Percentiles rank a stretch among this genome's conserved stretches.
These are phyloP conservation scores for Pollimyrus isidori DNA, from an alignment of 2,113 vertebrate genomes.

Conservation along the genomic window DNA sequence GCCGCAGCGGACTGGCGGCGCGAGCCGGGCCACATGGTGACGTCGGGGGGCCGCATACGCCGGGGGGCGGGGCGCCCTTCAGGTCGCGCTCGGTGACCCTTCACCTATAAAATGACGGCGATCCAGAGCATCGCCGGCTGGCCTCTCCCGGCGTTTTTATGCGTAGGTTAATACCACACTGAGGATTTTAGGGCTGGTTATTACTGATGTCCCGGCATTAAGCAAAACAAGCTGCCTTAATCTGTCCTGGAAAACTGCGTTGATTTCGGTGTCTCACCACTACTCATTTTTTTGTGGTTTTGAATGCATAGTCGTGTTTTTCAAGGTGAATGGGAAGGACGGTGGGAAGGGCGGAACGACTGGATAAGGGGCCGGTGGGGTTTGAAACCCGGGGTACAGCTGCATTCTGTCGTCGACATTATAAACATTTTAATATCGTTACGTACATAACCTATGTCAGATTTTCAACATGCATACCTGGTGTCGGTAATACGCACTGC, in stretches of 20 bases:
- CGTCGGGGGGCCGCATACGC: conserved; percentile 22
- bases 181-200: not conserved
- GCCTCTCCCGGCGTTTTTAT: no score
- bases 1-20: not conserved
- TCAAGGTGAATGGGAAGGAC: not conserved
- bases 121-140: not conserved
- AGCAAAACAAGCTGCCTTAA: not conserved
- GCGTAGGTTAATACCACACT: not conserved
- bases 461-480: not conserved
- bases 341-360: not conserved
- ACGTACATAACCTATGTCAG: no score
- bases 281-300: not conserved
- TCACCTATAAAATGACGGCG: conserved; percentile 41
- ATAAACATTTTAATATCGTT: not conserved
- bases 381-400: not conserved
- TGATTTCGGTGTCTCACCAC: not conserved
- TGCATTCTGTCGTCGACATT: not conserved
- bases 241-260: not conserved
- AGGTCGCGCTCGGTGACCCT: conserved; percentile 38
- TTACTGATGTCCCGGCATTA: not conserved
- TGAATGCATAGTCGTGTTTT: not conserved
- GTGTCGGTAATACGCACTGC: not conserved
- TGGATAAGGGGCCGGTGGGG: not conserved
- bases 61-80: conserved; percentile 15
- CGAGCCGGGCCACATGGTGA: conserved; percentile 23